A percentile compares a stretch with the other conserved stretches of the same genome.
Conservation (phyloP, 2,113 vertebrate genomes). For the Jaculus jaculus region DNA sequence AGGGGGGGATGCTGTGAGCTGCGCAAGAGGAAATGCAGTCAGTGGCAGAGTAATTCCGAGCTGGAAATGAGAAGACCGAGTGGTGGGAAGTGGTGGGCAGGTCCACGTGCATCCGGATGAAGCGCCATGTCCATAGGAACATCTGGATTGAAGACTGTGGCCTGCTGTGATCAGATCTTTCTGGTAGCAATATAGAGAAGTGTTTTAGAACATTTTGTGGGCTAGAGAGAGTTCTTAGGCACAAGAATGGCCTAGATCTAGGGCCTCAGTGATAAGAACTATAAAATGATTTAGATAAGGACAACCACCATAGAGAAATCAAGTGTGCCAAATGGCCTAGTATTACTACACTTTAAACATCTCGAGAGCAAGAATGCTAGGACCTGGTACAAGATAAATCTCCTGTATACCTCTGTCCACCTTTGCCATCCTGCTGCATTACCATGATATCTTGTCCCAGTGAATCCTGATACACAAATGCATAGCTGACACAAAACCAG, state of each 20-base stretch:
- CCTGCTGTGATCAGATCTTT: background rate
- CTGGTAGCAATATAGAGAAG: background rate
- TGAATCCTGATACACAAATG: background rate
- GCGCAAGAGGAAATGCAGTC: background rate
- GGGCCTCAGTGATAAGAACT: background rate
- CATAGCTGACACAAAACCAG: background rate
- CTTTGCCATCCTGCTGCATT: background rate
- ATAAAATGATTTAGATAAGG: background rate
- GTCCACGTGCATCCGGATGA: background rate
- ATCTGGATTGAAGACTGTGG: background rate
- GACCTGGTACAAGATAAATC: background rate
- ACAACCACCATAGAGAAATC: background rate
- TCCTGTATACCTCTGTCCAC: background rate
- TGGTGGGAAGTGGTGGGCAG: no score
- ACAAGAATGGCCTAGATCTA: background rate
- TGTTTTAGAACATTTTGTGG: background rate
- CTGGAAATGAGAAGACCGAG: background rate
- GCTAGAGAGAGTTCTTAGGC: background rate
- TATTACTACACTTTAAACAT: background rate
- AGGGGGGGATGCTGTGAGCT: background rate
- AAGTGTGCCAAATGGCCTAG: no score
- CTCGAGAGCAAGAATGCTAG: background rate
- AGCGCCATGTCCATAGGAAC: background rate
- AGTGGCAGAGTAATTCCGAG: background rate
- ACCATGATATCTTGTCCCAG: no score